Base-by-base conservation (phyloP, 2,888 invertebrate species). In the Ophioninae sp. region DNA sequence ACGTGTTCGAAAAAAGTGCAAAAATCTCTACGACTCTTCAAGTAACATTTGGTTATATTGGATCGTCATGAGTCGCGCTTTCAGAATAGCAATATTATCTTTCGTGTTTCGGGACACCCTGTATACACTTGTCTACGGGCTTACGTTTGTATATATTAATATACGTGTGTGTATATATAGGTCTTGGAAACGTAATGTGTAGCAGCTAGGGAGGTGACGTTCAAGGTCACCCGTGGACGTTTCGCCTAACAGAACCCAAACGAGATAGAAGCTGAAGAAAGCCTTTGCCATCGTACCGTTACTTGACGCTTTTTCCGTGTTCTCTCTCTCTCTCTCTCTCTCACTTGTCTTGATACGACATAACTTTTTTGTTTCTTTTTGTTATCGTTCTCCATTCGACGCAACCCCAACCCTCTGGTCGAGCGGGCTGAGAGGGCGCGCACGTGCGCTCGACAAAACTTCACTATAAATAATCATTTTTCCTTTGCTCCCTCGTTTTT, bases 171-270 rank as follows among this genome's bases (percentile, higher is more conserved):
- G 30, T 30, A 37, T 59, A 63, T 20, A 64, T 56, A 39, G 59
- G 68, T 67, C 68, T 74, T 71, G 69, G 74, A 78, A 77, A 84
- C 78, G 82, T 82, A 82, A 83, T 79, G 79, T 73, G 81, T 77
- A 79, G 69, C 68, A 86, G 80, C 83, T 85, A 85, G 86, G 86
- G 87, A 87, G 87, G 87, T 83, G 79, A 82, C 78, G 85, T 86
- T 87, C 90, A 90, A 91, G 91, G 91, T 91, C 91, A 90, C 90
- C 89, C 91, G 88, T 90, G 90, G 88, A 88, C 83, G 80, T 84
- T 86, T 86, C 79, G 84, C 68, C 71, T 63, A 63, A 79, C 61
- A 65, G 64, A 72, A 17, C 44, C 22, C 17, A 64, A 22, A 73
- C 23, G 65, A 17, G 41, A 44, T 51, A 59, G 75, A 72, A 75